Evolutionary conservation across 2,797 vertebrate genomes (phyloP).

Genomic region (Cephalopachus bancanus): DNA sequence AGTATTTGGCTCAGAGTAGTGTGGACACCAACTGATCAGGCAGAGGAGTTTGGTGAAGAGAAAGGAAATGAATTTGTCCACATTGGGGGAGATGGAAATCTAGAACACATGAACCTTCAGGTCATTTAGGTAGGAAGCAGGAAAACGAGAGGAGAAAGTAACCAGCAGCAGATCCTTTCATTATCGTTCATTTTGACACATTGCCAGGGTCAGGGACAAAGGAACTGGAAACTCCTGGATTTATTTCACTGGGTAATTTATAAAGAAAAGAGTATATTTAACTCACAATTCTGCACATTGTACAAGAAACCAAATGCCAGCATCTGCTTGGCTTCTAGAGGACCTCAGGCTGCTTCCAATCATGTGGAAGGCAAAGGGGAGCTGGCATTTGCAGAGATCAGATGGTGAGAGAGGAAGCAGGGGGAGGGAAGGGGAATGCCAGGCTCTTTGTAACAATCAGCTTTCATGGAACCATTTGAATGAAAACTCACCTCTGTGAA

Average conservation of each 20-base stretch:
- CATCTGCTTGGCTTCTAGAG: background rate
- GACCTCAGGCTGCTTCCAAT: background rate
- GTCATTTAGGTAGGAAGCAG: background rate
- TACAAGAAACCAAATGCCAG: background rate
- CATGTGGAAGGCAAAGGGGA: background rate
- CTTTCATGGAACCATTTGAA: background rate
- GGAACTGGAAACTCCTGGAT: constrained; percentile 1
- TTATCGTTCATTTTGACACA: background rate
- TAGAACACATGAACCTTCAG: background rate
- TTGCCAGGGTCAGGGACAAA: background rate
- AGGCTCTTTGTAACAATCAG: background rate
- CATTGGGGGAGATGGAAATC: background rate
- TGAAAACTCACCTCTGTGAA: background rate
- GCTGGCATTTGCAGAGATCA: background rate
- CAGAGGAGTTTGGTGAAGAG: background rate
- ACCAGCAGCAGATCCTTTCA: background rate
- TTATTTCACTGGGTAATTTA: background rate
- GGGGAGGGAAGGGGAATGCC: background rate
- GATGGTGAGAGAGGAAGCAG: background rate
- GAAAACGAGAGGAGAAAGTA: background rate
- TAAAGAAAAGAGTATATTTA: background rate
- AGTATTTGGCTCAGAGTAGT: background rate
- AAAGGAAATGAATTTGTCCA: constrained; percentile 4
- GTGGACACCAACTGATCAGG: background rate
- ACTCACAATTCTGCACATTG: background rate